These are phyloP conservation scores for Delphinus delphis DNA, from an alignment of 2,113 vertebrate genomes.

Conservation along the genomic window DNA sequence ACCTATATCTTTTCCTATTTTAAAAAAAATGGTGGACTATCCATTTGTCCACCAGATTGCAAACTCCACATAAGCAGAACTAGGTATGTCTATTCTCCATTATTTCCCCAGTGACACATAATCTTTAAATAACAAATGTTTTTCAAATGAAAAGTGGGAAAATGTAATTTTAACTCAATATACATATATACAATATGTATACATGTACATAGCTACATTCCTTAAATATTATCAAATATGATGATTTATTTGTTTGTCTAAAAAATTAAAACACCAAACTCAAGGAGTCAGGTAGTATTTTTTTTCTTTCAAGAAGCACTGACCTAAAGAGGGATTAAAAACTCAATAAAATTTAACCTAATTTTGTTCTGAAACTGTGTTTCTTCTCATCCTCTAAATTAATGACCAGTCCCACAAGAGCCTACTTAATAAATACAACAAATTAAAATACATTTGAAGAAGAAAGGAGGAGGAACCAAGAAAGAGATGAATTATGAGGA, in stretches of 20 bases:
- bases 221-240: slow-evolving; percentile 21
- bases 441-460: neutral
- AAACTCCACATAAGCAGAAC: neutral
- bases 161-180: slow-evolving; percentile 1
- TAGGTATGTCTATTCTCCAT: neutral
- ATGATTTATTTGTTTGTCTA: neutral
- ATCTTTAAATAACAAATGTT: neutral
- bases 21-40: neutral
- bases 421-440: slow-evolving; percentile 30
- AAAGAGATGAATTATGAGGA: neutral
- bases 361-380: slow-evolving; percentile 28
- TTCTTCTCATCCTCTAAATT: slow-evolving; percentile 10
- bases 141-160: neutral
- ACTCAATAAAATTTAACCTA: neutral
- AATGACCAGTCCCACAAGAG: neutral
- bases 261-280: slow-evolving; percentile 19
- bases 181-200: neutral
- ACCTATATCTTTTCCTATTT: neutral
- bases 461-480: neutral
- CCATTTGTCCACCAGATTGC: neutral
- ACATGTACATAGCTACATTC: neutral
- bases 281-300: neutral
- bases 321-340: neutral
- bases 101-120: neutral
- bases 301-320: slow-evolving; percentile 18